A percentile compares a stretch with the other conserved stretches of the same genome.
phyloP scores from a whole-genome alignment of 2,888 invertebrate species.

The Dolichomitus sp. region DNA sequence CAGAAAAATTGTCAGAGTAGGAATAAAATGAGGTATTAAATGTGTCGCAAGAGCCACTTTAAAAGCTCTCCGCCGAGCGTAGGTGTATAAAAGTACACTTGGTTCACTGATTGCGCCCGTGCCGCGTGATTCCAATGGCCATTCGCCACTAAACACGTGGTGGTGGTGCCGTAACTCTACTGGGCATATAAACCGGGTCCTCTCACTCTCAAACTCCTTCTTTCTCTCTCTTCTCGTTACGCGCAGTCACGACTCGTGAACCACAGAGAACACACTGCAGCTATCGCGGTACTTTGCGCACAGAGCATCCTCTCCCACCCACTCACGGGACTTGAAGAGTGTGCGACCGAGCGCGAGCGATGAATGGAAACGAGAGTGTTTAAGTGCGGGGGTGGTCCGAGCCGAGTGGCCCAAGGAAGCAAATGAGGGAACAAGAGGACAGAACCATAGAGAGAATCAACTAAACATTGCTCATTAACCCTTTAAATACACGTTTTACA shows the following conservation, averaged over 20 bases:
- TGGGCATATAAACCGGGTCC: conserved; percentile 7
- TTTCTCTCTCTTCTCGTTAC: conserved; percentile 18
- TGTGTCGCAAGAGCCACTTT: conserved; percentile 46
- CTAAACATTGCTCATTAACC: background rate
- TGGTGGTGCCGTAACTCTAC: conserved; percentile 3
- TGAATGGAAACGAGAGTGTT: conserved; percentile 59
- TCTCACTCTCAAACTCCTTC: conserved; percentile 25
- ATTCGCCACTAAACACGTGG: conserved; percentile 46
- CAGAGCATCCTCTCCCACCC: conserved; percentile 64
- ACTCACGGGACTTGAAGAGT: conserved; percentile 26
- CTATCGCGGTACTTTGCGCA: conserved; percentile 47
- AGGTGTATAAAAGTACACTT: conserved; percentile 42
- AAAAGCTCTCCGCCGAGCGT: conserved; percentile 44
- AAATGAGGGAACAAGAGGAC: conserved; percentile 47
- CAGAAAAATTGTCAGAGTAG: no score
- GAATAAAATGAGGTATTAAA: conserved; percentile 3
- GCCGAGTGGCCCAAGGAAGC: conserved; percentile 18
- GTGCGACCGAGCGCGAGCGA: conserved; percentile 47
- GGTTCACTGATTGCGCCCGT: conserved; percentile 61
- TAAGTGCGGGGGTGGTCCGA: conserved; percentile 55
- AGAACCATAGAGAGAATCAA: background rate
- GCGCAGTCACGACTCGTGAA: conserved; percentile 36
- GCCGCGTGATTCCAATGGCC: conserved; percentile 53
- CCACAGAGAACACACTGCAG: conserved; percentile 11
- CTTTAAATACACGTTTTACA: background rate